Base-by-base conservation (phyloP, 2,888 invertebrate species). In the Dexiosoma caninum region DNA sequence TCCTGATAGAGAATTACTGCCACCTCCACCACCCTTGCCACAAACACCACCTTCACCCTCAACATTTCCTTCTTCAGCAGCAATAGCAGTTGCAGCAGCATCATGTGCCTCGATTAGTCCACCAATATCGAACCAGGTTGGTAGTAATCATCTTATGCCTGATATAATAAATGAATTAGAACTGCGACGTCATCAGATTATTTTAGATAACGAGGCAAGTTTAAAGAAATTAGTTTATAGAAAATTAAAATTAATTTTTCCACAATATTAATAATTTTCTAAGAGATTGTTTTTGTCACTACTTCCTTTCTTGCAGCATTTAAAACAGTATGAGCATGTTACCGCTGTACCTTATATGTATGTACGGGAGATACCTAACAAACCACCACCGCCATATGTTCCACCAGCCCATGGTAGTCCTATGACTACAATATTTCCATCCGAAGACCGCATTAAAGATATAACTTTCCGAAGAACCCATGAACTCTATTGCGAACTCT, bases 351-450 rank as follows among this genome's bases (percentile, higher is more conserved):
- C 88, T n/a, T 87, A 86, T 49, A 49, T 93, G 91, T 86, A 90
- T 90, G 83, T 94, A 91, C 87, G 94, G 55, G 94, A 94, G 88
- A 94, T 94, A 81, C 94, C 94, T 5, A 94, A 94, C 86, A 94
- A 94, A 86, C 94, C 95, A 9, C 95, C 95, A 1, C 95, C 95
- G 0, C 95, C 95, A 0, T 95, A 95, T 88, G 94, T 93, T 0
- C 94, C 94, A 7, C 94, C 94, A 0, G 88, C 90, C 1, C 88
- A 88, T 76, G 88, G 88, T 12, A 88, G 87, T 81, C 89, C 88
- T 8, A 88, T 88, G 87, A 88, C 88, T n/a, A 87, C 87, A 16
- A 88, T 88, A 70, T 88, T 88, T 82, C 88, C 89, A 64, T 86
- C 88, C 1, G 87, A 87, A 74, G 85, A 86, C 19, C 86, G 89